phyloP scores from a whole-genome alignment of 2,797 vertebrate genomes.

The Clarias fuscus region DNA sequence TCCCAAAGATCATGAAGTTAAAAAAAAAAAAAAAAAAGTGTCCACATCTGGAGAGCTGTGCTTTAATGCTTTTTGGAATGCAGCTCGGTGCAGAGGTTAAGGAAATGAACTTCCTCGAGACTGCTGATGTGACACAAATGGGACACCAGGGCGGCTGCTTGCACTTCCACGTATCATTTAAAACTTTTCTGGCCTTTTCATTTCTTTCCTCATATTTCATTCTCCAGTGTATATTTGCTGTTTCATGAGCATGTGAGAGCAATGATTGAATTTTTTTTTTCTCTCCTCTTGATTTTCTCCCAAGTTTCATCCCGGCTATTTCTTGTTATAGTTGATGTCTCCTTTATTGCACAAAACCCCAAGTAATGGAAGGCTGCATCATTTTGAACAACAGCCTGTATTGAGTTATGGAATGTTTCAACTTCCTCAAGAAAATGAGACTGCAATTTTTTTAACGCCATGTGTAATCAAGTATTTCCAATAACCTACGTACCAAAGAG shows the following conservation, averaged over 20 bases:
- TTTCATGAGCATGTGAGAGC: not conserved
- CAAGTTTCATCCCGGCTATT: not conserved
- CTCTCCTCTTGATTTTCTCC: not conserved
- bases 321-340: conserved; percentile 1
- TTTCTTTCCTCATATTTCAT: not conserved
- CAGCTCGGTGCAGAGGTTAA: conserved; percentile 10
- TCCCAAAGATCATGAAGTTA: conserved; percentile 42
- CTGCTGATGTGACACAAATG: conserved; percentile 1
- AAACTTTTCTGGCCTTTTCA: not conserved
- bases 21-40: conserved; percentile 14
- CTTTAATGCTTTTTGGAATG: conserved; percentile 45
- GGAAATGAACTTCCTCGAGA: conserved; percentile 32
- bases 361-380: not conserved
- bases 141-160: not conserved
- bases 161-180: not conserved
- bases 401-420: not conserved
- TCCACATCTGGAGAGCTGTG: conserved; percentile 48
- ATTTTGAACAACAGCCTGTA: not conserved
- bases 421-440: not conserved
- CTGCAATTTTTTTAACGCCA: not conserved
- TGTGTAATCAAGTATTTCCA: not conserved
- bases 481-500: not conserved
- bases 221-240: not conserved
- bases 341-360: not conserved
- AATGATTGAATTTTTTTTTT: not conserved